These are phyloP conservation scores for Emydura subglobosa DNA, from an alignment of 2,113 vertebrate genomes.

Conservation along the genomic window DNA sequence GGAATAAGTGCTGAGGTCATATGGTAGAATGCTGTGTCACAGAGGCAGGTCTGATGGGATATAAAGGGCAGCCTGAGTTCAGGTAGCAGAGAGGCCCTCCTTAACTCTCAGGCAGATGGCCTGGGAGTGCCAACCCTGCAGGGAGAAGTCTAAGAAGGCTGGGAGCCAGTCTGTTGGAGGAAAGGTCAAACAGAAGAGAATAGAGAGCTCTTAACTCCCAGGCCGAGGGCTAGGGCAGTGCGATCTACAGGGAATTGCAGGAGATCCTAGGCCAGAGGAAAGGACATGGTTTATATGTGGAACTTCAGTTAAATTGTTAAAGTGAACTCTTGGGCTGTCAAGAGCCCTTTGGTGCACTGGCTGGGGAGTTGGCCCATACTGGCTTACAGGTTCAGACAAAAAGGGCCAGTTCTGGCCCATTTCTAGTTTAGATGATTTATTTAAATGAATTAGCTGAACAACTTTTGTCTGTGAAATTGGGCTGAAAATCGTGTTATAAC, in stretches of 20 bases:
- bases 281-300: neutral
- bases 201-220: neutral
- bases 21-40: neutral
- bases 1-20: neutral
- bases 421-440: neutral
- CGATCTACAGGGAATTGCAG: neutral
- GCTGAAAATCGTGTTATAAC: neutral
- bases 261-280: neutral
- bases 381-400: neutral
- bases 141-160: neutral
- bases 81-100: fast-evolving
- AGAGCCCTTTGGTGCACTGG: neutral
- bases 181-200: neutral
- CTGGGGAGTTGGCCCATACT: neutral
- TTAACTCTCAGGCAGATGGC: constrained; percentile 21
- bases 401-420: fast-evolving
- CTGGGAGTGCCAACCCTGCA: neutral
- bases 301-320: neutral
- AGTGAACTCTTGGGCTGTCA: fast-evolving
- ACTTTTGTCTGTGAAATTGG: neutral
- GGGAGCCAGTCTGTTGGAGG: neutral
- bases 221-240: neutral
- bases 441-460: neutral
- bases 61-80: neutral
- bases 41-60: neutral